Evolutionary conservation across 2,888 invertebrate genomes (phyloP).

Genomic region (Parascotia fuliginaria): DNA sequence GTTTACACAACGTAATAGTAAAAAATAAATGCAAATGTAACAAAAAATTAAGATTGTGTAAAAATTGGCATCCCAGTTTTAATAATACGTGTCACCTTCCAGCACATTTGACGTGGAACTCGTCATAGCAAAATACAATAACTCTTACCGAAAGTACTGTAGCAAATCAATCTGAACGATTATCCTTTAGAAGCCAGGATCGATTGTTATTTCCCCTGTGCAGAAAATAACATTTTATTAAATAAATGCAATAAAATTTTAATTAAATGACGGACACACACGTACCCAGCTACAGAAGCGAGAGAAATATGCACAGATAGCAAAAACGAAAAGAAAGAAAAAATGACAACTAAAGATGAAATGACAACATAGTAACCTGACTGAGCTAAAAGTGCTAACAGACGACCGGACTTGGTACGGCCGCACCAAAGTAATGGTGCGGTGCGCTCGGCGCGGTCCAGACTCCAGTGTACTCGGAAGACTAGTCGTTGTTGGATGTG

Average conservation of each 20-base stretch:
- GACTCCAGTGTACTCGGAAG: too few relatives aligned
- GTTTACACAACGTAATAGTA: background rate
- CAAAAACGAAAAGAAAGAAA: slow-evolving; percentile 7
- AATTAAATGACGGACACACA: slow-evolving; percentile 54
- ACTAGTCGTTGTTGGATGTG: too few relatives aligned
- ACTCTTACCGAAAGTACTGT: slow-evolving; percentile 81
- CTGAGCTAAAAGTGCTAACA: too few relatives aligned
- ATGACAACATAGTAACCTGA: background rate
- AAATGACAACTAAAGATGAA: background rate
- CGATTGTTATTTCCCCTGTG: slow-evolving; percentile 71
- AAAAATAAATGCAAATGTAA: background rate
- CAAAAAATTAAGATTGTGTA: slow-evolving; percentile 16
- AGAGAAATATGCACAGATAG: slow-evolving; percentile 70
- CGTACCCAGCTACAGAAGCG: slow-evolving; percentile 80
- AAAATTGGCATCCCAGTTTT: slow-evolving; percentile 66
- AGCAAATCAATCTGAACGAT: slow-evolving; percentile 79
- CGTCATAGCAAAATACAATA: slow-evolving; percentile 64
- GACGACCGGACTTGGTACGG: too few relatives aligned
- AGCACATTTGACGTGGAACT: slow-evolving; percentile 85
- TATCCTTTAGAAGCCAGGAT: slow-evolving; percentile 79
- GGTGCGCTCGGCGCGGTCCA: too few relatives aligned
- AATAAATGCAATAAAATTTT: slow-evolving; percentile 54
- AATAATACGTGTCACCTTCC: slow-evolving; percentile 85
- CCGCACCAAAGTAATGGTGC: too few relatives aligned
- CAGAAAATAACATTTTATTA: slow-evolving; percentile 58